These are phyloP conservation scores for Drosophila neotestacea DNA, from an alignment of 2,888 invertebrate species.

Conservation along the genomic window DNA sequence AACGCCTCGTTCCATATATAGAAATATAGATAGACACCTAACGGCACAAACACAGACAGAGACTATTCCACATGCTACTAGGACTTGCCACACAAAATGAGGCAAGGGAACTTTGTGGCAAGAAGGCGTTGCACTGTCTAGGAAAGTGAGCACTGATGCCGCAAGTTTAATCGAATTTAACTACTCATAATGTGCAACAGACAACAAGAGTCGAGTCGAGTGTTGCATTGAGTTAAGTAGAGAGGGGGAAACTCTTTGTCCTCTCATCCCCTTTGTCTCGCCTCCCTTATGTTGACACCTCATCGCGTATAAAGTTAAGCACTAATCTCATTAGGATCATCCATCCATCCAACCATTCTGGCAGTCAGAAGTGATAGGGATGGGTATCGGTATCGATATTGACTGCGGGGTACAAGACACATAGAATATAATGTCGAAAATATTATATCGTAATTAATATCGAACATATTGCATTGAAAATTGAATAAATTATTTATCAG, in stretches of 20 bases:
- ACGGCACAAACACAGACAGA: constrained; percentile 9
- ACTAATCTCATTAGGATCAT: constrained; percentile 83
- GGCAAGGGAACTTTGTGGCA: constrained; percentile 1
- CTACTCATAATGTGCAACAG: constrained; percentile 83
- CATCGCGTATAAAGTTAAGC: constrained; percentile 80
- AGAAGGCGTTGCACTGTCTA: constrained; percentile 57
- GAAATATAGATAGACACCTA: neutral
- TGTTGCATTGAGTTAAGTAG: constrained; percentile 17
- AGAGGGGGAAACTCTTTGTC: neutral
- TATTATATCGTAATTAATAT: too few relatives aligned
- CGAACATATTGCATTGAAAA: too few relatives aligned
- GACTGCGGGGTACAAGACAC: too few relatives aligned
- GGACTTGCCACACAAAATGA: constrained; percentile 16
- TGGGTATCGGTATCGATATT: too few relatives aligned
- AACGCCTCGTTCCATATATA: constrained; percentile 28
- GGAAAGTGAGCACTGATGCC: constrained; percentile 40
- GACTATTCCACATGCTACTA: neutral
- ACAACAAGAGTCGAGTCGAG: constrained; percentile 61
- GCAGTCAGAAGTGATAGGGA: neutral
- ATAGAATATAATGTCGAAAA: too few relatives aligned
- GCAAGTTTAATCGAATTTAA: constrained; percentile 83
- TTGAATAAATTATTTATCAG: too few relatives aligned
- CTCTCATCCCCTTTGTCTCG: neutral
- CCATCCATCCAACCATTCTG: constrained; percentile 16
- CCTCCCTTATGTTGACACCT: constrained; percentile 12